Conservation (phyloP, 2,888 invertebrate species). For the Tyria jacobaeae region DNA sequence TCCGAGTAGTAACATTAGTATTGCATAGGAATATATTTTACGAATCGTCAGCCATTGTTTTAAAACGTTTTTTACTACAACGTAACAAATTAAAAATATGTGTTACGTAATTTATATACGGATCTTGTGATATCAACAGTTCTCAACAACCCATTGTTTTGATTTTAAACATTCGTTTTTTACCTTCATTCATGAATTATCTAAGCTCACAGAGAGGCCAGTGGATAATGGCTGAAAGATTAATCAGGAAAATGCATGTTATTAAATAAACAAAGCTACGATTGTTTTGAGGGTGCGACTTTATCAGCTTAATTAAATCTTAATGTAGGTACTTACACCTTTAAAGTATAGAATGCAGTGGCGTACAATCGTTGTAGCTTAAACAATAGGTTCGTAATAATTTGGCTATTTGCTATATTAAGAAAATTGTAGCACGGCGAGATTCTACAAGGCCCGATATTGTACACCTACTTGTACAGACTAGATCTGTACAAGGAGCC, state of each 20-base stretch:
- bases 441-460: background rate
- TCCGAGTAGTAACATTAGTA: no score
- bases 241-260: slow-evolving; percentile 36
- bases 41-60: background rate
- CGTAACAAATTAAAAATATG: background rate
- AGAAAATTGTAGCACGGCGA: background rate
- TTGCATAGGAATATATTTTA: background rate
- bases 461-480: no score
- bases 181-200: slow-evolving; percentile 45
- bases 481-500: no score
- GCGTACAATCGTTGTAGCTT: background rate
- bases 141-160: slow-evolving; percentile 38
- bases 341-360: slow-evolving; percentile 11
- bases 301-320: slow-evolving; percentile 18
- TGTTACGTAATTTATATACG: background rate
- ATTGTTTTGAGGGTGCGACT: slow-evolving; percentile 33
- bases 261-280: slow-evolving; percentile 40
- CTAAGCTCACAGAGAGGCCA: slow-evolving; percentile 43
- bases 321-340: slow-evolving; percentile 15
- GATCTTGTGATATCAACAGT: slow-evolving; percentile 8
- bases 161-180: slow-evolving; percentile 30
- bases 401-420: background rate
- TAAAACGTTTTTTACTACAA: background rate
- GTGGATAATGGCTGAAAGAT: slow-evolving; percentile 36
- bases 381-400: slow-evolving; percentile 6